Percentiles rank a stretch among this genome's conserved stretches.
Conservation (phyloP, 2,113 vertebrate genomes). For the Mustela lutreola region DNA sequence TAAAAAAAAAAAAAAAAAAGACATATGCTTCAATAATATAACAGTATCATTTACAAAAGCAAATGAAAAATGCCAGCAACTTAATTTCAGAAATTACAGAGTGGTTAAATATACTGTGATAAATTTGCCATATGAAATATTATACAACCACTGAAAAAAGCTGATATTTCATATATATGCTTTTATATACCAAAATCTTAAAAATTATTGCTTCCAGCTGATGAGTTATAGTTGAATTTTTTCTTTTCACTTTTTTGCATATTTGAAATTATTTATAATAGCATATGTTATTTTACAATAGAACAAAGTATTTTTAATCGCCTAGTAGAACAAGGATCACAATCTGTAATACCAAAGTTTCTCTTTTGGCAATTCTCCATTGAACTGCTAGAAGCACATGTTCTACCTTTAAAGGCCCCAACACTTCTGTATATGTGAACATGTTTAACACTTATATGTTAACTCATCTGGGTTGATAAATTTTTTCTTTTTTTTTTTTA, state of each 20-base stretch:
- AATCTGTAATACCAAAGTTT: slow-evolving; percentile 1
- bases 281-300: not conserved
- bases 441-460: not conserved
- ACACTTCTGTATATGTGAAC: not conserved
- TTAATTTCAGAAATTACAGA: not conserved
- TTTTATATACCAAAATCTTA: not conserved
- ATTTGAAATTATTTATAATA: not conserved
- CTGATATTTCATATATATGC: not conserved
- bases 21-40: not conserved
- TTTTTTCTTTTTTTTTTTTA: not conserved
- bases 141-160: not conserved
- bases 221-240: not conserved
- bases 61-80: not conserved
- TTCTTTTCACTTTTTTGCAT: not conserved
- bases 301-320: slow-evolving; percentile 13
- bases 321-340: not conserved
- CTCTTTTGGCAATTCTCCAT: not conserved
- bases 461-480: not conserved
- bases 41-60: not conserved
- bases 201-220: not conserved
- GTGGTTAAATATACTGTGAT: not conserved
- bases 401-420: not conserved
- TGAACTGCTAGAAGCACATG: not conserved
- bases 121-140: not conserved
- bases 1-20: not conserved